These are phyloP conservation scores for Cavia porcellus DNA, from an alignment of 2,113 vertebrate genomes.

Conservation along the genomic window DNA sequence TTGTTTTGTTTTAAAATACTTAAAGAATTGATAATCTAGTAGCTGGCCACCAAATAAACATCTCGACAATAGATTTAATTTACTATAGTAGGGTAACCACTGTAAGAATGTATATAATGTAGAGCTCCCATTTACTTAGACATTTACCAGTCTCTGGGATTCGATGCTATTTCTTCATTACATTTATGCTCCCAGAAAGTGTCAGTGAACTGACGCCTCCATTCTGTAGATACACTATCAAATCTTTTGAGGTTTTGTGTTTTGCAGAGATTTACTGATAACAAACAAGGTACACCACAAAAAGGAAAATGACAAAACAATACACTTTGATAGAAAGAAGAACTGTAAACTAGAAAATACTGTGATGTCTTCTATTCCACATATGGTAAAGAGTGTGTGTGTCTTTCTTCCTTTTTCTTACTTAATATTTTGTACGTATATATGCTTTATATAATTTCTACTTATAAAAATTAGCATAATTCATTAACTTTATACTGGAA, in stretches of 20 bases:
- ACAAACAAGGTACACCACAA: not conserved
- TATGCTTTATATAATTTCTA: not conserved
- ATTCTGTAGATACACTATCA: not conserved
- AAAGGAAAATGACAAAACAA: not conserved
- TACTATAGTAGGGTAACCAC: not conserved
- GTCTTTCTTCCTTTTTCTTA: not conserved
- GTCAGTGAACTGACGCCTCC: not conserved
- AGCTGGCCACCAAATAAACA: not conserved
- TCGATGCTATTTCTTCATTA: not conserved
- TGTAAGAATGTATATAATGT: not conserved
- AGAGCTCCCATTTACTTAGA: not conserved
- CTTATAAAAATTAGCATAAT: not conserved
- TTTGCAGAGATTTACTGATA: not conserved
- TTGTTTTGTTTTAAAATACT: not conserved
- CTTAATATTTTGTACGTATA: not conserved
- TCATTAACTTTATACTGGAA: not conserved
- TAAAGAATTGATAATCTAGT: not conserved
- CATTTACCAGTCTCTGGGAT: not conserved
- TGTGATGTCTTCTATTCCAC: not conserved
- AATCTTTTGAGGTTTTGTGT: not conserved
- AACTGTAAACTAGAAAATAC: slow-evolving; percentile 1
- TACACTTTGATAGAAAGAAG: not conserved
- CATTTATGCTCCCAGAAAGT: not conserved
- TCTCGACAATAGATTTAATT: not conserved
- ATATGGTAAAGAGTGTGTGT: not conserved